A percentile compares a stretch with the other conserved stretches of the same genome.
These are phyloP conservation scores for Odobenus rosmarus DNA, from an alignment of 2,113 vertebrate genomes.

Conservation along the genomic window DNA sequence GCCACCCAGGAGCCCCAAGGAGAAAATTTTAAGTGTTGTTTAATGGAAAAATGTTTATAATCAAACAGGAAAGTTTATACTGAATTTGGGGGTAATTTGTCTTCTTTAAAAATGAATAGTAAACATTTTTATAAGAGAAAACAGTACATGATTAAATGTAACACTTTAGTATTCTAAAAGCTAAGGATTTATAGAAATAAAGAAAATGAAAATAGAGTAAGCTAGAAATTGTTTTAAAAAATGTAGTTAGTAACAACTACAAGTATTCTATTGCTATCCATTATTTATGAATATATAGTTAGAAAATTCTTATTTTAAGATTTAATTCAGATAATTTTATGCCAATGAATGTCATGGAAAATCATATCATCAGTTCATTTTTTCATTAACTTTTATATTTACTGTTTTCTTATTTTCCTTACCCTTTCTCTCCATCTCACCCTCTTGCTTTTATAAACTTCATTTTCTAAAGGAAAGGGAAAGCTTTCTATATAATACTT, in stretches of 20 bases:
- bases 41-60: neutral
- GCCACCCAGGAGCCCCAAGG: neutral
- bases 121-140: conserved; percentile 44
- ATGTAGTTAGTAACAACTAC: neutral
- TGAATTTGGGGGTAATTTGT: neutral
- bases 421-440: neutral
- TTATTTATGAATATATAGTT: conserved; percentile 1
- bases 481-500: neutral
- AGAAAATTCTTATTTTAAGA: conserved; percentile 43
- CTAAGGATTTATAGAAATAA: neutral
- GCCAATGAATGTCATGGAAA: neutral
- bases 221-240: conserved; percentile 17
- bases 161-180: conserved; percentile 37
- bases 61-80: conserved; percentile 21
- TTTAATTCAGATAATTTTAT: conserved; percentile 23
- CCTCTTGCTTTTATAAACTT: conserved; percentile 13
- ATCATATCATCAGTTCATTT: neutral
- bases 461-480: neutral
- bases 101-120: conserved; percentile 22
- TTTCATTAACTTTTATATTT: conserved; percentile 30
- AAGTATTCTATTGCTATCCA: neutral
- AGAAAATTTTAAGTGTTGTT: neutral
- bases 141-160: neutral
- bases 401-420: conserved; percentile 17
- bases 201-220: conserved; percentile 37